Conservation (phyloP, 2,113 vertebrate species). For the Bothrops jararaca region DNA sequence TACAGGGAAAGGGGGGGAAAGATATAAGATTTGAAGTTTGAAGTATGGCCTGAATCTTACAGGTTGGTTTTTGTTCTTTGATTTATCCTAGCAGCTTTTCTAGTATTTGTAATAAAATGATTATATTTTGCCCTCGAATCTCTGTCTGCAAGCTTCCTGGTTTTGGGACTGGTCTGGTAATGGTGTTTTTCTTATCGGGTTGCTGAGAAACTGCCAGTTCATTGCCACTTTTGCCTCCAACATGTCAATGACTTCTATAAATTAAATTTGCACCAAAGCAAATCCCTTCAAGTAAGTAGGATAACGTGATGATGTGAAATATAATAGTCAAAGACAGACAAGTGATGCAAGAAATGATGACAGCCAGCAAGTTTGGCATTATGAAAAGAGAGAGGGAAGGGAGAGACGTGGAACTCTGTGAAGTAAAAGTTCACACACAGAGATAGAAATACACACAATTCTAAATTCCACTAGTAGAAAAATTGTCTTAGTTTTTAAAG, state of each 20-base stretch:
- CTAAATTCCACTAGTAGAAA: constrained; percentile 32
- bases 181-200: background rate
- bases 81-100: background rate
- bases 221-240: background rate
- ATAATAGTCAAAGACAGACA: background rate
- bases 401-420: background rate
- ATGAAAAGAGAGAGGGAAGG: background rate
- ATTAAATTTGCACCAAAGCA: background rate
- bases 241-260: background rate
- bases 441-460: background rate
- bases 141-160: background rate
- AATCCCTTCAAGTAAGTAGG: background rate
- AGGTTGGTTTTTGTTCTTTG: background rate
- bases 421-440: background rate
- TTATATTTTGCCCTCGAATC: background rate
- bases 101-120: background rate
- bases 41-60: background rate
- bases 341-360: background rate
- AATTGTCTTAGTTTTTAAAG: constrained; percentile 16
- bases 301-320: background rate
- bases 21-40: background rate
- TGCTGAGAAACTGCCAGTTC: background rate
- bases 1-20: background rate
- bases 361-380: background rate
- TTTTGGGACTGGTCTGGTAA: background rate